Evolutionary conservation across 2,888 invertebrate species (phyloP), one percentile per base, ranked within the genome.

Genomic region (Tubulanus polymorphus): DNA sequence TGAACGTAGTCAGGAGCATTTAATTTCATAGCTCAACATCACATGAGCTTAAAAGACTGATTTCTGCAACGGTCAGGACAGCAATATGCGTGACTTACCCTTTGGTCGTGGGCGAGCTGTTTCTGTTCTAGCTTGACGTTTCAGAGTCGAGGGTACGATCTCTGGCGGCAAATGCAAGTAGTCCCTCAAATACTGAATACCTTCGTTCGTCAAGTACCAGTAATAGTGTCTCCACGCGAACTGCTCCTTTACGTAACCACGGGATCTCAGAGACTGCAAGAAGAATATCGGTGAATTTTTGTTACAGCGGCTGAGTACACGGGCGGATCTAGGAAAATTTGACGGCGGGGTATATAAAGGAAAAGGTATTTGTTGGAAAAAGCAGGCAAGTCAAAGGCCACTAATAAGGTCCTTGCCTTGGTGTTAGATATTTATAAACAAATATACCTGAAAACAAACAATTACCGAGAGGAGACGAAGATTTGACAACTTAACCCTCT

Each of bases 181-280:
- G 75, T 78, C 76, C 65, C 99, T 85, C 65, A 99, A 83, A 81
- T 93, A 97, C 79, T 93, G 91, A 79, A 99, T 97, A 67, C 99
- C 99, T 75, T 96, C 93, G 79, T 99, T 97, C 64, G 95, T 99
- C 68, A 99, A 84, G 82, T 93, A 94, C 96, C 97, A 99, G 81
- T 99, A 99, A 75, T 91, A 99, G 81, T 99, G 97, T 74, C 97
- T 88, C 99, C 99, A 99, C 3, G 97, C 96, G 81, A 99, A 99
- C 82, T 99, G 97, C 84, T 99, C 97, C 80, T 91, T 93, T n/a
- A 99, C 99, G 75, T 88, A 91, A 58, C 96, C 97, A 79, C 91
- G 87, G 2, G 97, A 97, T 82, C 95, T 95, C 67, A 99, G 83
- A 8, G 93, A 93, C 85, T 87, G 74, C 23, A 83, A 65, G 37